Evolutionary conservation across 2,888 invertebrate genomes (phyloP).

Genomic region (Trachelus troglodyta): DNA sequence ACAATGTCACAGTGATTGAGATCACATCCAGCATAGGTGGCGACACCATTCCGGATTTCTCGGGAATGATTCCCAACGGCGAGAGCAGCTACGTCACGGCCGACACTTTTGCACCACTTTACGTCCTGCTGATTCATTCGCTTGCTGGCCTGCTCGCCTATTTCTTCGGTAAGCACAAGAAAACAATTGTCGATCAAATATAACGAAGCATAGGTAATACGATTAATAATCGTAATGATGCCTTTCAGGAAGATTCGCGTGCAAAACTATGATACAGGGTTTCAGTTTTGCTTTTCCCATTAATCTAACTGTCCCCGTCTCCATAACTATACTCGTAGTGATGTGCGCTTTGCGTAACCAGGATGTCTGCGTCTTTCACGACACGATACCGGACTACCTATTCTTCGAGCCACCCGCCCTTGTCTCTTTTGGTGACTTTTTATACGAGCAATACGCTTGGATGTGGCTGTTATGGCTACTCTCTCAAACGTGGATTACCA

Average conservation of each 20-base stretch:
- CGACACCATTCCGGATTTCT: conserved; percentile 60
- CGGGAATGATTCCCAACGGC: conserved; percentile 64
- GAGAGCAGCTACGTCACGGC: conserved; percentile 58
- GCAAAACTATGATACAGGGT: conserved; percentile 89
- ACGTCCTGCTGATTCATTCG: conserved; percentile 76
- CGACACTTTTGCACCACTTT: conserved; percentile 62
- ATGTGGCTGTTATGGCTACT: conserved; percentile 84
- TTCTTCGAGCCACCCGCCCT: conserved; percentile 66
- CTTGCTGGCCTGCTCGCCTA: conserved; percentile 76
- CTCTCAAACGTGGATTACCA: conserved; percentile 88
- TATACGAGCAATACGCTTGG: conserved; percentile 77
- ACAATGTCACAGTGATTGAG: conserved; percentile 49
- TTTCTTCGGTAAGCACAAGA: conserved; percentile 65
- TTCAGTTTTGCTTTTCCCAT: conserved; percentile 89
- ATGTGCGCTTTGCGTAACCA: conserved; percentile 75
- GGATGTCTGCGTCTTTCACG: conserved; percentile 76
- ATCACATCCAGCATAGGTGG: conserved; percentile 31
- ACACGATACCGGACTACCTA: conserved; percentile 67
- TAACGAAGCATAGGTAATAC: not conserved
- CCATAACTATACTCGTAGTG: conserved; percentile 76
- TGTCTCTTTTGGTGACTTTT: conserved; percentile 69
- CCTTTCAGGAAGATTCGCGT: conserved; percentile 80
- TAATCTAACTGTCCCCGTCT: conserved; percentile 79
- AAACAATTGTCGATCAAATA: not conserved
- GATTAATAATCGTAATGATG: not conserved